Base-by-base conservation (phyloP, 2,888 invertebrate genomes). In the Drosophila stalkeri region DNA sequence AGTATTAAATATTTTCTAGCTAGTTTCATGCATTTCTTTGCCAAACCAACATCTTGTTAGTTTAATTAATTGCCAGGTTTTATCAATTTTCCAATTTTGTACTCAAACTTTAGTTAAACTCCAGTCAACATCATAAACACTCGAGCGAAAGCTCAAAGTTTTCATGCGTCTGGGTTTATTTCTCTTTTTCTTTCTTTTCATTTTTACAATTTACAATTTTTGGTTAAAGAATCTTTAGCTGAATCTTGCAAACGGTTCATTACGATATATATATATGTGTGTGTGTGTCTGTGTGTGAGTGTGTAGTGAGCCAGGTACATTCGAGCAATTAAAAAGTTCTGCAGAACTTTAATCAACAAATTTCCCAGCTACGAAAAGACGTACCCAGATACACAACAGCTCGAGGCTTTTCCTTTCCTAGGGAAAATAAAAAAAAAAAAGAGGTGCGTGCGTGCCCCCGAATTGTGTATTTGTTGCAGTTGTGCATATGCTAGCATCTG, bases 291-390 rank as follows among this genome's bases (percentile, higher is more conserved):
- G 4, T 11, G 9, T 47, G 16, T 33, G 52, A 16, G 52, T 44
- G 39, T 27, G 9, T 31, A 23, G 62, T 31, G 20, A 23, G 39
- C n/a, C 61, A 60, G 49, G 35, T 66, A 71, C 70, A 80, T 65
- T 33, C 47, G 65, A 61, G 89, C 85, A 85, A 85, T 85, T 85
- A 85, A 85, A 85, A 85, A 85, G 77, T 89, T 89, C 66, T 72
- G 72, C 77, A 77, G 77, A 89, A 85, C 71, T 85, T 84, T 89
- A 85, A 86, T 85, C 87, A 89, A 89, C 73, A 80, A 81, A 89
- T 84, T 85, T 89, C 80, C 85, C 85, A 83, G 72, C 75, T 63
- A 64, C 57, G 31, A 59, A 57, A 49, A 64, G 47, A 9, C 35
- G 35, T 20, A 23, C n/a, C 31, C 39, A 39, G 49, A 12, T 49